phyloP scores from a whole-genome alignment of 2,888 invertebrate genomes.

The Petrolisthes manimaculis region DNA sequence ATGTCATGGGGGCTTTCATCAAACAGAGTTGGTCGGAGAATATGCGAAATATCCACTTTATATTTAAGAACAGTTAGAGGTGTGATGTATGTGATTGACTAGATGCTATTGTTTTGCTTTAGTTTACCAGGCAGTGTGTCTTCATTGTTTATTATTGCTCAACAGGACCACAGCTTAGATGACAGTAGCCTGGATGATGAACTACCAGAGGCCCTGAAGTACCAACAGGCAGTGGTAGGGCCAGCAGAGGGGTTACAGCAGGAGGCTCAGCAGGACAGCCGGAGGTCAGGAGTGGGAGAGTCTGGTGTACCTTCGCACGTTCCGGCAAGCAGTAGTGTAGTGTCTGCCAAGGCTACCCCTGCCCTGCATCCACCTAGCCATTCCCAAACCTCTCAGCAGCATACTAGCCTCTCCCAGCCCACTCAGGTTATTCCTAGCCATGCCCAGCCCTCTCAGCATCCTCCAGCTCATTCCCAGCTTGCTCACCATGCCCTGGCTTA shows the following conservation, averaged over 20 bases:
- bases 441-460: neutral
- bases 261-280: slow-evolving; percentile 29
- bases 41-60: too few relatives aligned
- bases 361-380: slow-evolving; percentile 1
- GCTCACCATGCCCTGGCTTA: neutral
- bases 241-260: slow-evolving; percentile 14
- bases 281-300: slow-evolving; percentile 55
- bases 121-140: too few relatives aligned
- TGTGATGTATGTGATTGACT: too few relatives aligned
- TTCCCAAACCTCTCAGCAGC: slow-evolving; percentile 1
- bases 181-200: slow-evolving; percentile 59
- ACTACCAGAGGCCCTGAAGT: slow-evolving; percentile 52
- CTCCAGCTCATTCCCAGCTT: neutral
- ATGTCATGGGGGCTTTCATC: too few relatives aligned
- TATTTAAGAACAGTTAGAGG: too few relatives aligned
- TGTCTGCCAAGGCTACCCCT: slow-evolving; percentile 2
- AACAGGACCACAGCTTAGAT: slow-evolving; percentile 60
- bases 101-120: too few relatives aligned
- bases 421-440: neutral
- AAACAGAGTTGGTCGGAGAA: too few relatives aligned
- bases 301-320: neutral
- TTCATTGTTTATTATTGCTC: neutral
- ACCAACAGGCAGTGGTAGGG: slow-evolving; percentile 11
- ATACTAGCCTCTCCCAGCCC: slow-evolving; percentile 1
- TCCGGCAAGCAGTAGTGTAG: neutral